Base-by-base conservation (phyloP, 1,140 invertebrate genomes). In the Steinernema feltiae region DNA sequence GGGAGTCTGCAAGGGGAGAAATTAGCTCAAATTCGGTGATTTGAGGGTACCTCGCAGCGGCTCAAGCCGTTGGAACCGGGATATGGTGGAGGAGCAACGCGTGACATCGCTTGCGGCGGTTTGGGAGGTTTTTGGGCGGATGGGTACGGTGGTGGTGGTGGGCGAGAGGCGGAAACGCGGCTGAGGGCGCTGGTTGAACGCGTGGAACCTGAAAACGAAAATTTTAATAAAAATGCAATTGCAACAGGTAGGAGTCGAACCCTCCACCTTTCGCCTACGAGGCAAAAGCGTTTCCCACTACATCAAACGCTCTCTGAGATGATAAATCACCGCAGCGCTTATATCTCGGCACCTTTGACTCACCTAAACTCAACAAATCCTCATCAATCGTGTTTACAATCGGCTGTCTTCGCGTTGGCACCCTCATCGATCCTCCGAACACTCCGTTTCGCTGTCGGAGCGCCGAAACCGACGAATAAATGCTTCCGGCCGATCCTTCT, bases 361-460 rank as follows among this genome's bases (percentile, higher is more conserved):
- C 24, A 63, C 53, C 24, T 21, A 63, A 27, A 63, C 53, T 63
- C 12, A 63, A 27, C 53, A 63, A 27, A 27, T 63, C 53, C 53
- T 63, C 53, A 63, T 63, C 53, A 21, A 63, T 63, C 53, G 53
- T 63, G 24, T 63, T 63, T 3, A 63, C 53, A 27, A 63, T 15
- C 7, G 53, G 53, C 24, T 63, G 53, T 27, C 53, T 12, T 21
- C 53, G 7, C 3, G 53, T 27, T 17, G 53, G 53, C 2, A 63
- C 24, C 53, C 53, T 63, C 53, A 63, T 63, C 15, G 53, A 63
- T 21, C 53, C 53, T 63, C 53, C 53, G 53, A 63, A 63, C 2
- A 63, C 53, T 7, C 53, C 53, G 53, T 63, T 63, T 21, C 53
- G 15, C 24, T 63, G 53, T 27, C 53, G 7, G 7, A 63, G 53